Conservation (phyloP, 2,113 vertebrate species). For the Anarhynchus alexandrinus region DNA sequence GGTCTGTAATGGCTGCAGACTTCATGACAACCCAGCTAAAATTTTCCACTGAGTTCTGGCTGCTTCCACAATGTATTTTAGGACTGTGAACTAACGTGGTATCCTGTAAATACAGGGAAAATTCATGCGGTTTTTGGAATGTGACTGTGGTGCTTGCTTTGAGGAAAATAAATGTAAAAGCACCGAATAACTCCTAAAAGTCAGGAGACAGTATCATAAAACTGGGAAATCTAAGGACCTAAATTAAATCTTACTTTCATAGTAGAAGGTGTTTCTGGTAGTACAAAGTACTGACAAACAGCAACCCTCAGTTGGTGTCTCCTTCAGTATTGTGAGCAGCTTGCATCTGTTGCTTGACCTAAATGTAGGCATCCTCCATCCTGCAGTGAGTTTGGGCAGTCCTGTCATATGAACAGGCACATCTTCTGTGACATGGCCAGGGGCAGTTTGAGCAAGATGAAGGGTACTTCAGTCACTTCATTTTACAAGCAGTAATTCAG, state of each 20-base stretch:
- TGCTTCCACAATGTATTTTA: not conserved
- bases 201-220: not conserved
- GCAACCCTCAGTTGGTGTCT: not conserved
- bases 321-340: not conserved
- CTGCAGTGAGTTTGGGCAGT: not conserved
- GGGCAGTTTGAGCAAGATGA: fast-evolving
- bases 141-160: not conserved
- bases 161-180: not conserved
- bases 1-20: not conserved
- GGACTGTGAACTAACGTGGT: not conserved
- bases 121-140: not conserved
- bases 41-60: not conserved
- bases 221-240: not conserved
- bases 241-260: not conserved
- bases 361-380: not conserved
- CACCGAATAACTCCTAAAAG: not conserved
- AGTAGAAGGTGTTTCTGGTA: not conserved
- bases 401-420: not conserved
- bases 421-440: not conserved
- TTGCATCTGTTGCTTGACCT: not conserved
- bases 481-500: not conserved
- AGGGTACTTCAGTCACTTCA: not conserved
- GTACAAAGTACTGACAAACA: not conserved
- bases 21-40: not conserved
- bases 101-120: not conserved